phyloP scores from a whole-genome alignment of 2,797 vertebrate genomes.

The Catamblyrhynchus diadema region DNA sequence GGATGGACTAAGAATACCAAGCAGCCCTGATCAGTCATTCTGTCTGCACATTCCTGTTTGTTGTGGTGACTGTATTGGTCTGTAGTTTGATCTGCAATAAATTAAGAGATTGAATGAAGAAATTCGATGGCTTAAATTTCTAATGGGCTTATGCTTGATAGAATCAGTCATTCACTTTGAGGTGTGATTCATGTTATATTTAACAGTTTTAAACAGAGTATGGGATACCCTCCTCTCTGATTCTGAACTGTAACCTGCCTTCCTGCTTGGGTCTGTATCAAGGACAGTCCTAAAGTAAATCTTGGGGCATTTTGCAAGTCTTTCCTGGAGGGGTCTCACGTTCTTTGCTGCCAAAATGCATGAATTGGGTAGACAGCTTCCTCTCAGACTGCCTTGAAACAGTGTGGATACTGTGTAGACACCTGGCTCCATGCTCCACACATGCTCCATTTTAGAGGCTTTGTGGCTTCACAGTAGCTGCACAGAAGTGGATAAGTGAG shows the following conservation, averaged over 20 bases:
- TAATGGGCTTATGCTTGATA: not conserved
- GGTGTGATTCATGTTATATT: not conserved
- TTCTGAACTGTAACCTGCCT: not conserved
- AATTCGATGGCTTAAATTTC: not conserved
- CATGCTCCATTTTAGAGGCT: not conserved
- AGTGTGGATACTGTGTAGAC: not conserved
- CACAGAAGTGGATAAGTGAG: not conserved
- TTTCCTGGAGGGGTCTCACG: not conserved
- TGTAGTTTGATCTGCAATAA: not conserved
- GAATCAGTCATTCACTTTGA: not conserved
- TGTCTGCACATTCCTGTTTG: not conserved
- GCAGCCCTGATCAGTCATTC: not conserved
- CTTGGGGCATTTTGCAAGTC: not conserved
- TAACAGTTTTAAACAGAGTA: not conserved
- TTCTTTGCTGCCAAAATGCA: not conserved
- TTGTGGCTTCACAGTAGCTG: not conserved
- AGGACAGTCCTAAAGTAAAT: not conserved
- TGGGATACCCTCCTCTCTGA: not conserved
- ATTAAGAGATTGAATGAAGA: not conserved
- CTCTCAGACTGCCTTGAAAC: not conserved
- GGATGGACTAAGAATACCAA: not conserved
- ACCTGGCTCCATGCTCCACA: not conserved
- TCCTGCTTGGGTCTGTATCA: not conserved
- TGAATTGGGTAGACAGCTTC: not conserved
- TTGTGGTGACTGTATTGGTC: not conserved